Conservation (phyloP, 2,113 vertebrate genomes). For the Peromyscus californicus region DNA sequence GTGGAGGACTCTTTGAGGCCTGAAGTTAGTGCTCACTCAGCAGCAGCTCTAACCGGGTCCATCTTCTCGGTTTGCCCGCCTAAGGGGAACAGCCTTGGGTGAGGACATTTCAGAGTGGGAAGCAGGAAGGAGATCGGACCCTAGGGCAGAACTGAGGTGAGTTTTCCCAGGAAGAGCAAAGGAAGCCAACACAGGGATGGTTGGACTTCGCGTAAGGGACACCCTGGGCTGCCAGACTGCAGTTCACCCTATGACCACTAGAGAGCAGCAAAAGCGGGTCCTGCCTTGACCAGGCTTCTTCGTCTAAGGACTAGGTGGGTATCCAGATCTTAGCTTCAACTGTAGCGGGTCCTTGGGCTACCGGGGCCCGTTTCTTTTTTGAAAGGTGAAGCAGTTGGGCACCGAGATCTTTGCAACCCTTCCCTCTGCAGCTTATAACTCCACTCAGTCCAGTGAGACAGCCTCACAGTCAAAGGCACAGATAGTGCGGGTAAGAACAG, state of each 20-base stretch:
- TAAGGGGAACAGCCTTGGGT: neutral
- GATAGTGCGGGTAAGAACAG: neutral
- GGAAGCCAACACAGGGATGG: rapidly evolving
- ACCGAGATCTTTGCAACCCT: neutral
- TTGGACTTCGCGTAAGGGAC: rapidly evolving
- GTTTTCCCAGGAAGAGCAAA: neutral
- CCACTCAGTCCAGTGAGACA: neutral
- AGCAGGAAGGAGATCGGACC: neutral
- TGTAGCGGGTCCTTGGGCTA: neutral
- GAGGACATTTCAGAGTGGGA: neutral
- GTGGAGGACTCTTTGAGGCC: neutral
- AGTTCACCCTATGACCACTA: neutral
- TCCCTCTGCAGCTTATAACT: neutral
- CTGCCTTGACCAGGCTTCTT: neutral
- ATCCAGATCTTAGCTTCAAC: neutral
- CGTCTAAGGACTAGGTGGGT: neutral
- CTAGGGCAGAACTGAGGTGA: neutral
- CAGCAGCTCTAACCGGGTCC: neutral
- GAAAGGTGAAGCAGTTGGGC: neutral
- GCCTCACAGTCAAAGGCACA: neutral
- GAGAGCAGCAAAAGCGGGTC: conserved; percentile 54
- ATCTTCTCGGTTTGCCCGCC: neutral
- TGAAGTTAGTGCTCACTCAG: neutral
- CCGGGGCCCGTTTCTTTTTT: conserved; percentile 28
- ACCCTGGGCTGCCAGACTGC: rapidly evolving